phyloP scores from a whole-genome alignment of 2,113 vertebrate species.

The Baryphthengus martii region DNA sequence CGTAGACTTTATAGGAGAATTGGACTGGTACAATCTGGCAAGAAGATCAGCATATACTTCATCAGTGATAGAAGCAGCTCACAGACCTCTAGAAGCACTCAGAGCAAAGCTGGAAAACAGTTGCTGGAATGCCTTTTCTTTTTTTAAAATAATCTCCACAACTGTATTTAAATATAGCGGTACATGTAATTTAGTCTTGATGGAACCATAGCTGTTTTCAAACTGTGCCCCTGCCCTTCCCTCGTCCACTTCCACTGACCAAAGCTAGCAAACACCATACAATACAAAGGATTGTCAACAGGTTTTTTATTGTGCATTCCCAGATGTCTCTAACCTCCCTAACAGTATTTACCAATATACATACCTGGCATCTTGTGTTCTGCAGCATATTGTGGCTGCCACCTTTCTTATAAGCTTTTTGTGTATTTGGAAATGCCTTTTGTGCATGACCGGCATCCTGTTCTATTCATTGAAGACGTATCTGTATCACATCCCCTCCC shows the following conservation, averaged over 20 bases:
- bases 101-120: background rate
- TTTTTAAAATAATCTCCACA: background rate
- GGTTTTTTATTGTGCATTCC: background rate
- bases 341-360: background rate
- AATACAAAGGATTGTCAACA: background rate
- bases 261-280: background rate
- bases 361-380: background rate
- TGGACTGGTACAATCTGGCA: background rate
- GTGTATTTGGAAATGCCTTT: conserved; percentile 1
- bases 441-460: background rate
- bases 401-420: background rate
- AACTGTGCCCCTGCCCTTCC: background rate
- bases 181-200: background rate
- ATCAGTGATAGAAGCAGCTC: background rate
- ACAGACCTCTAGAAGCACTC: background rate
- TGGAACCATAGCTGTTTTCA: background rate
- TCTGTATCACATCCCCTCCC: background rate
- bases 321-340: background rate
- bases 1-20: background rate
- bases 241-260: background rate
- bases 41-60: background rate
- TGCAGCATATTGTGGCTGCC: background rate
- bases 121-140: background rate
- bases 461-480: conserved; percentile 36
- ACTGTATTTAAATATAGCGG: background rate